phyloP scores from a whole-genome alignment of 2,888 invertebrate genomes.

The Carpatolechia fugitivella region DNA sequence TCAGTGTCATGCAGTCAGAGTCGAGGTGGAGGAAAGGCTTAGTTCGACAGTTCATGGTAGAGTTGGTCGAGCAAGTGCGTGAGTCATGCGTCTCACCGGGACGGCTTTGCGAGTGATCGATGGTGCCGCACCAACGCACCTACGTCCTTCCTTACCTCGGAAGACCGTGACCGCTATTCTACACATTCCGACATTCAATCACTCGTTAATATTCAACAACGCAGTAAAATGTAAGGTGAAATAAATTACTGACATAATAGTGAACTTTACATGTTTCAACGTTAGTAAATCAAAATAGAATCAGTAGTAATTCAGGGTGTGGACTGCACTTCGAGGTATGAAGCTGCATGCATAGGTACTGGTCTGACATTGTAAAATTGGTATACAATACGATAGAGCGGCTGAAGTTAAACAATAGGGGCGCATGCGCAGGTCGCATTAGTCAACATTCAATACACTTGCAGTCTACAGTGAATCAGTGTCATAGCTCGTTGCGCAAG shows the following conservation, averaged over 20 bases:
- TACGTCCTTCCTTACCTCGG: slow-evolving; percentile 37
- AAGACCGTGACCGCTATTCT: slow-evolving; percentile 44
- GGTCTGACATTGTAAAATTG: too few relatives aligned
- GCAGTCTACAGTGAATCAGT: slow-evolving; percentile 34
- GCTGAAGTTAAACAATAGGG: slow-evolving; percentile 11
- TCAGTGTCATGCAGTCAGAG: not conserved
- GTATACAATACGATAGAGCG: not conserved
- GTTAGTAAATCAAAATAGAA: not conserved
- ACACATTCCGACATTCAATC: slow-evolving; percentile 23
- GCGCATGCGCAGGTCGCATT: slow-evolving; percentile 9
- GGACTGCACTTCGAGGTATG: not conserved
- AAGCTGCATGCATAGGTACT: not conserved
- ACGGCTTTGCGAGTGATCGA: slow-evolving; percentile 25
- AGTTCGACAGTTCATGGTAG: not conserved
- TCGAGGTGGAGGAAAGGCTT: not conserved
- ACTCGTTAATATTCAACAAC: not conserved
- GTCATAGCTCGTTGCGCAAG: slow-evolving; percentile 38
- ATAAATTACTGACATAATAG: not conserved
- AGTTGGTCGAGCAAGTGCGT: slow-evolving; percentile 19
- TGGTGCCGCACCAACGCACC: slow-evolving; percentile 33
- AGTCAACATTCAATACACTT: slow-evolving; percentile 31
- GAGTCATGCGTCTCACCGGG: slow-evolving; percentile 22
- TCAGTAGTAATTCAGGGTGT: not conserved
- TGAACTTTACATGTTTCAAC: slow-evolving; percentile 3
- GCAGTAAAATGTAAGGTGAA: too few relatives aligned